phyloP scores from a whole-genome alignment of 1,140 invertebrate species.

The Drosophila sp. region DNA sequence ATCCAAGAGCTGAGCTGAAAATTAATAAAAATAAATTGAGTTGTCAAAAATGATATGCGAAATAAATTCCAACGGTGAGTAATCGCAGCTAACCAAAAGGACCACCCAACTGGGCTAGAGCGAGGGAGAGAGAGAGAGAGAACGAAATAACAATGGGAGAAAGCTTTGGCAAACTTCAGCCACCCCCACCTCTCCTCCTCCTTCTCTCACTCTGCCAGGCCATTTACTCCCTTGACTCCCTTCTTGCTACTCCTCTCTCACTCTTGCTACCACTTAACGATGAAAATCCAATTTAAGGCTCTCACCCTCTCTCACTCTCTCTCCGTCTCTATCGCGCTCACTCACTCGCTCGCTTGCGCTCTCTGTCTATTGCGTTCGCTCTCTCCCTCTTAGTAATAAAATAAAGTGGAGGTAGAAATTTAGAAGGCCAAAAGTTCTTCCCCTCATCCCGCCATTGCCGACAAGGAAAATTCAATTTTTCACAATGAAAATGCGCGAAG shows the following conservation, averaged over 20 bases:
- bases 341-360: background rate
- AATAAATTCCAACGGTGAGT: constrained; percentile 83
- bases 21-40: constrained; percentile 83
- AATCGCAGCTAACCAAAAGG: constrained; percentile 56
- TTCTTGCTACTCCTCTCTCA: constrained; percentile 22
- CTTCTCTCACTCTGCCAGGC: background rate
- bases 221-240: constrained; percentile 19
- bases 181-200: background rate
- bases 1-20: constrained; percentile 65
- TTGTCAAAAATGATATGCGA: constrained; percentile 83
- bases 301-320: constrained; percentile 41
- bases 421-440: constrained; percentile 22
- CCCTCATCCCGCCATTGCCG: constrained; percentile 38
- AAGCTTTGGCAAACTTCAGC: constrained; percentile 27
- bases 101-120: background rate
- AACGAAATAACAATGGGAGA: constrained; percentile 62
- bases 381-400: constrained; percentile 73
- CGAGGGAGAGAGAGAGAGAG: background rate
- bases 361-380: constrained; percentile 3
- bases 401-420: constrained; percentile 69
- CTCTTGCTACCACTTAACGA: constrained; percentile 74
- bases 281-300: constrained; percentile 81
- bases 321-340: constrained; percentile 24
- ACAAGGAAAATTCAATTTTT: constrained; percentile 75
- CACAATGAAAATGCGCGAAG: constrained; percentile 75